These are phyloP conservation scores for Trissolcus brochymenae DNA, from an alignment of 2,888 invertebrate species.

Conservation along the genomic window DNA sequence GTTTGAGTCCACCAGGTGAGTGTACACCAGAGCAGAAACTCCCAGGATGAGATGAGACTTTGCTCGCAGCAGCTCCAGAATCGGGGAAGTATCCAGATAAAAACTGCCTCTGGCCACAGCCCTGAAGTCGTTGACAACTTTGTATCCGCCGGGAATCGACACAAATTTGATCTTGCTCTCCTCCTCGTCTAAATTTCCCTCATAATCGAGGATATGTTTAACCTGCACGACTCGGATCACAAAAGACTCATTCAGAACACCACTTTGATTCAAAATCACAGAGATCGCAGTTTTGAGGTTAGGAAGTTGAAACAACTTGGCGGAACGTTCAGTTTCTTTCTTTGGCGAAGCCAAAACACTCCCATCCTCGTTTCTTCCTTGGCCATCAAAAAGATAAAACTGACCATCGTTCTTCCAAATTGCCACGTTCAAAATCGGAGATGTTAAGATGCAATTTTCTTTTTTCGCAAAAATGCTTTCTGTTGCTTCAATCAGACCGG, in stretches of 20 bases:
- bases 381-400: constrained; percentile 71
- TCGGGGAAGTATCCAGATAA: constrained; percentile 65
- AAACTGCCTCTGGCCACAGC: constrained; percentile 69
- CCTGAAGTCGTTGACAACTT: constrained; percentile 65
- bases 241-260: constrained; percentile 68
- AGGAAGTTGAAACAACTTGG: constrained; percentile 68
- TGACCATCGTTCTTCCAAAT: constrained; percentile 67
- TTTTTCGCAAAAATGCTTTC: constrained; percentile 67
- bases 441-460: constrained; percentile 65
- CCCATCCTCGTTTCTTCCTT: constrained; percentile 65
- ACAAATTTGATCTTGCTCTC: constrained; percentile 57
- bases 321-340: constrained; percentile 58
- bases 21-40: constrained; percentile 68
- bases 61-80: constrained; percentile 64
- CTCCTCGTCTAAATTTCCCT: constrained; percentile 47
- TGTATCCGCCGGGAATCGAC: constrained; percentile 66
- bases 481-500: constrained; percentile 69
- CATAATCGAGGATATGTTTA: constrained; percentile 56
- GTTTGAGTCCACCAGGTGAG: constrained; percentile 66
- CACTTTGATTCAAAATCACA: constrained; percentile 70
- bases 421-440: constrained; percentile 66
- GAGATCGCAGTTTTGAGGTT: constrained; percentile 66
- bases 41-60: constrained; percentile 68
- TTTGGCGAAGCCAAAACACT: constrained; percentile 49
- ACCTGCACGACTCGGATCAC: constrained; percentile 65